A percentile compares a stretch with the other conserved stretches of the same genome.
Conservation (phyloP, 2,113 vertebrate species). For the Notechis scutatus region DNA sequence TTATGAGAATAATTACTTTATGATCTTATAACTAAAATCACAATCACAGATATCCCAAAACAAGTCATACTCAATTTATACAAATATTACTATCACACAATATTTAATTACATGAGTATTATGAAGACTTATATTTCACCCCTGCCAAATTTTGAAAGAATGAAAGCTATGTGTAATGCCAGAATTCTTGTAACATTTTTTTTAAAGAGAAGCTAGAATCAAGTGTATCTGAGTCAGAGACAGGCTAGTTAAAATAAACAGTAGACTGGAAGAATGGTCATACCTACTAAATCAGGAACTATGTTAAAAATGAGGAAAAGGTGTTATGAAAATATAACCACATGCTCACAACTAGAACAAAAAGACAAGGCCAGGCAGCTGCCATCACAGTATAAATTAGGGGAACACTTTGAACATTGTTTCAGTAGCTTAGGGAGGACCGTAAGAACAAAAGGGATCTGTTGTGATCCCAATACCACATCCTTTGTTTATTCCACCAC, state of each 20-base stretch:
- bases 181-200: background rate
- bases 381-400: background rate
- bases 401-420: accelerated
- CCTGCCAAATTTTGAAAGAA: background rate
- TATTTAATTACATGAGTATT: background rate
- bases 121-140: background rate
- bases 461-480: background rate
- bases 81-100: background rate
- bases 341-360: background rate
- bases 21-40: background rate
- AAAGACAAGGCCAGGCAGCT: background rate
- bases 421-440: background rate
- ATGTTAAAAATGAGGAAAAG: constrained; percentile 2
- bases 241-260: background rate
- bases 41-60: background rate
- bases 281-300: background rate
- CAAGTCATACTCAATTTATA: background rate
- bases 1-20: background rate
- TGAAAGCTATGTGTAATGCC: background rate
- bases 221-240: background rate
- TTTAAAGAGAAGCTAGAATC: background rate
- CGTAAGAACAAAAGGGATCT: background rate
- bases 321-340: background rate
- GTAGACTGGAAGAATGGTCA: background rate
- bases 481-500: background rate